Base-by-base conservation (phyloP, 1,140 invertebrate species). In the Listronotus bonariensis region DNA sequence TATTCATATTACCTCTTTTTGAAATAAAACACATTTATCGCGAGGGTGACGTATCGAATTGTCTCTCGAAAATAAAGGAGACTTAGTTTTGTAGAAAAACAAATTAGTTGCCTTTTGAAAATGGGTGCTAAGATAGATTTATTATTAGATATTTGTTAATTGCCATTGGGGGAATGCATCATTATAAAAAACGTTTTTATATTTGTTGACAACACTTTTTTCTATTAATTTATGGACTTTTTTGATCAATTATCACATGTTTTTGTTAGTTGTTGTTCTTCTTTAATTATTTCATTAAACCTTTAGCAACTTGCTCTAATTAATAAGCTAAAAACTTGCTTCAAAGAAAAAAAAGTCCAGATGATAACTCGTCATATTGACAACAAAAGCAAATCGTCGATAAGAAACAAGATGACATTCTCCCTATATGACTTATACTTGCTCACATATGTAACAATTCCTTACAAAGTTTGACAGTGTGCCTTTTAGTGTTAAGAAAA, bases 391-490 rank as follows among this genome's bases (percentile, higher is more conserved):
- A 26, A 26, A 26, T 3, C 20, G 20, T 26, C 20, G 20, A 5
- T 26, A 26, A 26, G 5, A 26, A 26, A 26, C 20, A 26, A 3
- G 20, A 26, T 26, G 20, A 26, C 20, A 26, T 26, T 26, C 20
- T 26, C 20, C 38, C 42, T 14, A 15, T 7, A 53, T 12, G 10
- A 38, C 6, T 15, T 15, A 36, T 17, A 12, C 9, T 53, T 62
- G 53, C 61, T 56, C 61, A 49, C 34, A 48, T 11, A n/a, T 64
- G 42, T 62, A 62, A 26, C 10, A 48, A 54, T 53, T 43, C 18
- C 20, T 57, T 56, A 65, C 62, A 65, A 65, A 56, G 54, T 62
- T 62, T 46, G 26, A 55, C 48, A 42, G 53, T 65, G 62, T 65
- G 62, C 62, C 62, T 65, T 65, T 56, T 46, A 43, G 20, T 17